Base-by-base conservation (phyloP, 1,140 invertebrate species). In the Samia ricini region DNA sequence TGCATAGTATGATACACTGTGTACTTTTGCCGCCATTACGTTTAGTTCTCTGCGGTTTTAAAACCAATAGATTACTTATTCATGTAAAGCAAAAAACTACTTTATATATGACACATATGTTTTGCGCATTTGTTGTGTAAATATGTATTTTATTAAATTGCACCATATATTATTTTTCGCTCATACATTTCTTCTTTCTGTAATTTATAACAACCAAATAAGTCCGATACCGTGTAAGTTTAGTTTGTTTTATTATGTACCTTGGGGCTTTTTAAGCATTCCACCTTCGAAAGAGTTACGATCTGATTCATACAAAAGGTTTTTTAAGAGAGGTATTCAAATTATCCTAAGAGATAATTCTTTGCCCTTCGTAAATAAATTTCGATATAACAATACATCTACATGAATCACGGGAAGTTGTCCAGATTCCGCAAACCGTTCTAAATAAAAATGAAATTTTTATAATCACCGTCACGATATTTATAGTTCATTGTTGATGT, bases 331-430 rank as follows among this genome's bases (percentile, higher is more conserved):
- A 1, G 12, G 51, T 10, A 52, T 21, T 52, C 51, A 23, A 52
- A 52, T 52, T 22, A 52, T 22, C 22, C 21, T 21, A 15, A 23
- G 22, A 52, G 51, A 4, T 52, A 52, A 52, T 52, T 23, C 22
- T 23, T 52, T 10, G 51, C 10, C 51, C 51, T 21, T 21, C 51
- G 51, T 42, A 42, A 21, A 23, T 52, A 23, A 52, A 52, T 20
- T 23, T 15, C 51, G 51, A 52, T 23, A 52, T 7, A 22, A 52
- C 51, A 52, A 52, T 52, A 20, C 20, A 21, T 21, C 7, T 21
- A n/a, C 19, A 52, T 52, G 51, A 52, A 52, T 52, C 51, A 52
- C 51, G 51, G 51, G 51, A 52, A 52, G 51, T 20, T 7, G 51
- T 52, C 22, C n/a, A 21, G 51, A 52, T 52, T 52, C 51, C 51